Conservation (phyloP, 30 jellyfish, hydroid and myxozoan species). For the Mastigias papua region DNA sequence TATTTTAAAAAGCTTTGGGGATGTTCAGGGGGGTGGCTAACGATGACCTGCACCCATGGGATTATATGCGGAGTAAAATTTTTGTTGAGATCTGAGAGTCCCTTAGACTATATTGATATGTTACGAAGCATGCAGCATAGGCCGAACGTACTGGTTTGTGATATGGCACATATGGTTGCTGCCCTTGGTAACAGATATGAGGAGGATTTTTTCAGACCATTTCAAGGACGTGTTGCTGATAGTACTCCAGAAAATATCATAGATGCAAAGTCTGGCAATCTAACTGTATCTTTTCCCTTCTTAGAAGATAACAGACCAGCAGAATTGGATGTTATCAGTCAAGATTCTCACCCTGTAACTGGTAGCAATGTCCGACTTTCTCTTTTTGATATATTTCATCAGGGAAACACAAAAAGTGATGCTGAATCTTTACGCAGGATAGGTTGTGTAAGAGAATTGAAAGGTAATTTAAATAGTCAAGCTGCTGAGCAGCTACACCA, state of each 20-base stretch:
- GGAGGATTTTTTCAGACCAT: constrained; percentile 30
- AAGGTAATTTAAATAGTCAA: constrained; percentile 23
- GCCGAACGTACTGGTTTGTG: constrained; percentile 52
- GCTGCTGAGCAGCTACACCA: constrained; percentile 53
- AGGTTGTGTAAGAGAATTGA: constrained; percentile 23
- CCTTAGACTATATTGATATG: constrained; percentile 50
- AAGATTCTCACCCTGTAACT: constrained; percentile 43
- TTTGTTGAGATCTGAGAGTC: constrained; percentile 52
- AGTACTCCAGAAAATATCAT: constrained; percentile 17
- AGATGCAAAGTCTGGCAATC: constrained; percentile 3
- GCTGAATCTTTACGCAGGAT: constrained; percentile 40
- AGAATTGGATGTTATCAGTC: background rate
- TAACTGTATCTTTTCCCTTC: constrained; percentile 49
- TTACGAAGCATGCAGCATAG: constrained; percentile 27
- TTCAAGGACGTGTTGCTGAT: constrained; percentile 53
- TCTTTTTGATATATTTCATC: constrained; percentile 54
- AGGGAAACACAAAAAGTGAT: constrained; percentile 42
- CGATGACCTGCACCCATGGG: constrained; percentile 57
- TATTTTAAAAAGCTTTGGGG: constrained; percentile 53
- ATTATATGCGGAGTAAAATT: constrained; percentile 28
- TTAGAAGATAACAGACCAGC: background rate
- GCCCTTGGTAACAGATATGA: constrained; percentile 28
- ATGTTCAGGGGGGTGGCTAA: constrained; percentile 73
- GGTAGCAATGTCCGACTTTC: constrained; percentile 13
- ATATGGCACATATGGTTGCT: constrained; percentile 68